Evolutionary conservation across 92 coral and sea anemone genomes (phyloP).

Genomic region (Isaurus tuberculatus): DNA sequence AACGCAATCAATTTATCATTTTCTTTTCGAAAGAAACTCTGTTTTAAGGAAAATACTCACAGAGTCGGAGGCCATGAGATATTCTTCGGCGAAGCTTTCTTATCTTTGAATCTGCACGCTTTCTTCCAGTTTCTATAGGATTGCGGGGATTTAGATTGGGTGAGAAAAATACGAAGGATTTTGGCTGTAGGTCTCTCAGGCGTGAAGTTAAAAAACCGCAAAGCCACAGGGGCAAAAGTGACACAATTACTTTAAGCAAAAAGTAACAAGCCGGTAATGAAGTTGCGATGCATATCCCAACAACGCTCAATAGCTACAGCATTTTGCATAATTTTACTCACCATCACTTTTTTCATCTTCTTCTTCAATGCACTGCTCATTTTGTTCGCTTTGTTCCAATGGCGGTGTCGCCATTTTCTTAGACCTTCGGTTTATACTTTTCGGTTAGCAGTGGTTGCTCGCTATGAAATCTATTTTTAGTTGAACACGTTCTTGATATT

Average conservation of each 20-base stretch:
- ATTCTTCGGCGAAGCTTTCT: constrained; percentile 83
- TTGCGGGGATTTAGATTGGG: neutral
- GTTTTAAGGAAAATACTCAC: constrained; percentile 60
- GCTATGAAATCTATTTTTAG: neutral
- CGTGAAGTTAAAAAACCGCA: constrained; percentile 25
- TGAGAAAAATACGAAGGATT: neutral
- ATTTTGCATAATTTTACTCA: neutral
- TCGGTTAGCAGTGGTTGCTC: neutral
- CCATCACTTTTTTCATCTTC: constrained; percentile 42
- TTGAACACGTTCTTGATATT: constrained; percentile 22
- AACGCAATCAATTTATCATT: no score
- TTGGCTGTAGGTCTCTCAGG: neutral
- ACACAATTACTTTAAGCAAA: neutral
- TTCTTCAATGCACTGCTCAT: constrained; percentile 58
- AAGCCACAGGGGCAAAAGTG: constrained; percentile 22
- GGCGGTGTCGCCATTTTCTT: constrained; percentile 61
- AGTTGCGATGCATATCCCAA: neutral
- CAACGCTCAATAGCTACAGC: neutral
- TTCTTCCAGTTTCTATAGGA: constrained; percentile 33
- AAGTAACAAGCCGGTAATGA: constrained; percentile 15
- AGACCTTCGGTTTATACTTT: neutral
- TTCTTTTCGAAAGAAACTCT: no score
- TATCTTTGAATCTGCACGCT: constrained; percentile 88
- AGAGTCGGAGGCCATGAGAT: constrained; percentile 92
- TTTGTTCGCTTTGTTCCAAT: constrained; percentile 54